Evolutionary conservation across 1,140 invertebrate genomes (phyloP).

Genomic region (Agraylea sexmaculata): DNA sequence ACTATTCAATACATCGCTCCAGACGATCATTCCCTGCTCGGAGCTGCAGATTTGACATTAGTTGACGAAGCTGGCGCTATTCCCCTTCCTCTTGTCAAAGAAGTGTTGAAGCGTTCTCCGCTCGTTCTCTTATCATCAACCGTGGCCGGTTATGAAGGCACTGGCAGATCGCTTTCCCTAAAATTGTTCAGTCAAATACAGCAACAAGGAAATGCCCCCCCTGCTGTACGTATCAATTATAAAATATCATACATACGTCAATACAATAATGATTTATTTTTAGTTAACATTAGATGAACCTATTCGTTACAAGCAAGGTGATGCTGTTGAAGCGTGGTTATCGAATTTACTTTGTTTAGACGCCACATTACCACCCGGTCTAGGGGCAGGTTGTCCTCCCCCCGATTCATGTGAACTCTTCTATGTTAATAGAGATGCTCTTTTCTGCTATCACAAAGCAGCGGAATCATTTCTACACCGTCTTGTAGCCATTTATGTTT

Average conservation of each 20-base stretch:
- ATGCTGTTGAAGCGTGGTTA: conserved; percentile 87
- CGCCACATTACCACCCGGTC: conserved; percentile 50
- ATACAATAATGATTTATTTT: conserved; percentile 14
- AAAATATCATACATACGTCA: background rate
- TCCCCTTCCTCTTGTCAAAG: conserved; percentile 85
- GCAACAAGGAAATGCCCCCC: conserved; percentile 41
- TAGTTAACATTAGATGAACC: conserved; percentile 80
- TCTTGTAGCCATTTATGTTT: conserved; percentile 86
- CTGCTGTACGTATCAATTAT: conserved; percentile 28
- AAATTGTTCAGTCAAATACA: conserved; percentile 88
- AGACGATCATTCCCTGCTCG: conserved; percentile 74
- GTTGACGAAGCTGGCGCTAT: conserved; percentile 99
- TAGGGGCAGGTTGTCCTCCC: conserved; percentile 70
- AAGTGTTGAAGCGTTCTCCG: conserved; percentile 85
- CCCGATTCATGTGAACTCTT: conserved; percentile 85
- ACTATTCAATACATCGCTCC: conserved; percentile 95
- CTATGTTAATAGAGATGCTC: conserved; percentile 83
- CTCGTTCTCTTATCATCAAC: conserved; percentile 95
- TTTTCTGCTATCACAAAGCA: conserved; percentile 95
- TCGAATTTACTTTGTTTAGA: conserved; percentile 87
- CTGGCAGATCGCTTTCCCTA: conserved; percentile 87
- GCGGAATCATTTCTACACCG: conserved; percentile 91
- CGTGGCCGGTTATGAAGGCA: conserved; percentile 98
- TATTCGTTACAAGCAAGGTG: conserved; percentile 84
- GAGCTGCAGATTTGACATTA: conserved; percentile 88